Conservation (phyloP, 1,140 invertebrate genomes). For the Pseudoatta argentina region DNA sequence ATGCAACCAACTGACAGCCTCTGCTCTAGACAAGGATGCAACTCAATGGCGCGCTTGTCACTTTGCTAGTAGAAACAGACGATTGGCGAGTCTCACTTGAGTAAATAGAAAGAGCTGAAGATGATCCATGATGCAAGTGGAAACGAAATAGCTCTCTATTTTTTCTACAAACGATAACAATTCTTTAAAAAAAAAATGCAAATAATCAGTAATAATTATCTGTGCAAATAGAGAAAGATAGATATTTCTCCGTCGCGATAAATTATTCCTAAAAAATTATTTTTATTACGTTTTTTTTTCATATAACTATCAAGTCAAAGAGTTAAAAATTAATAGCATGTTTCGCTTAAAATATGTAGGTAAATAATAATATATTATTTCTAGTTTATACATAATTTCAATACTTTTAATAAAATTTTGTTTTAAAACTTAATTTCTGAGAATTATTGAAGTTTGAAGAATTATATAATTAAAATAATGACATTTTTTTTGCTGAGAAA, state of each 20-base stretch:
- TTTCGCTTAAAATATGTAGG: background rate
- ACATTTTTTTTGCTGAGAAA: background rate
- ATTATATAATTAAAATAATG: background rate
- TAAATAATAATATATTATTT: background rate
- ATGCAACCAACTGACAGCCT: too few relatives aligned
- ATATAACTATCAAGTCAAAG: background rate
- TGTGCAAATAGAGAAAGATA: background rate
- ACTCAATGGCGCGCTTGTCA: background rate
- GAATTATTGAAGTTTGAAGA: background rate
- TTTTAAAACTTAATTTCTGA: background rate
- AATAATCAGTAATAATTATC: background rate
- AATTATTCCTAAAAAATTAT: background rate
- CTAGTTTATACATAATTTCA: background rate
- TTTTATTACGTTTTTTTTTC: background rate
- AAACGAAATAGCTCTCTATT: background rate
- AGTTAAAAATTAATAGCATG: background rate
- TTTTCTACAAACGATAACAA: background rate
- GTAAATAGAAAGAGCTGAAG: background rate
- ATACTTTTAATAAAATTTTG: background rate
- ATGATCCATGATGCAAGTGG: background rate
- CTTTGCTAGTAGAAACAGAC: background rate
- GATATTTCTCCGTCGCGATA: background rate
- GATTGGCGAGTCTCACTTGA: background rate
- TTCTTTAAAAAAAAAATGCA: background rate
- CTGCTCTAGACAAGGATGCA: background rate